Evolutionary conservation across 1,140 invertebrate species (phyloP).

Genomic region (Drosophila pallidifrons): DNA sequence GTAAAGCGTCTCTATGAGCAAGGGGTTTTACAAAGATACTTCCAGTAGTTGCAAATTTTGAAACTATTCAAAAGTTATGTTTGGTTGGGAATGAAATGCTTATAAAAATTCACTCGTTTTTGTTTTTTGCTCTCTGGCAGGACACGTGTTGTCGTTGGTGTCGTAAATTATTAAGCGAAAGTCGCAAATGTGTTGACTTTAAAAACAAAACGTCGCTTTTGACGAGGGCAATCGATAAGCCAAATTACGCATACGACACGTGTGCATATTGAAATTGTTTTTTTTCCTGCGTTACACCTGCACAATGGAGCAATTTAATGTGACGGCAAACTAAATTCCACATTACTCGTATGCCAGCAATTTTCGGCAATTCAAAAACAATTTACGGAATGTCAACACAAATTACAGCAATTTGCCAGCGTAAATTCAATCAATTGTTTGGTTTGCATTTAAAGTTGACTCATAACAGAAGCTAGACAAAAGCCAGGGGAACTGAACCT

Average conservation of each 20-base stretch:
- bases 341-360: conserved; percentile 45
- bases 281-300: conserved; percentile 41
- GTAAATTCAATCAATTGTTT: conserved; percentile 65
- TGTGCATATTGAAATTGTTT: conserved; percentile 45
- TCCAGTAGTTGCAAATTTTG: conserved; percentile 39
- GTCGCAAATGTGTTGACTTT: conserved; percentile 6
- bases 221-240: conserved; percentile 60
- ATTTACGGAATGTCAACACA: conserved; percentile 69
- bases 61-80: conserved; percentile 14
- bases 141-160: not conserved
- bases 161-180: not conserved
- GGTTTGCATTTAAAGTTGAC: conserved; percentile 25
- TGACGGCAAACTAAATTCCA: conserved; percentile 56
- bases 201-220: conserved; percentile 4
- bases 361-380: conserved; percentile 50
- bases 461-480: conserved; percentile 33
- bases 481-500: not conserved
- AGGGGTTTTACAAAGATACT: conserved; percentile 87
- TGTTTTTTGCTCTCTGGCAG: not conserved
- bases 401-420: conserved; percentile 66
- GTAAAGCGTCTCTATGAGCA: conserved; percentile 90
- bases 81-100: conserved; percentile 11
- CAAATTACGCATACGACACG: conserved; percentile 80
- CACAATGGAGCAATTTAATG: conserved; percentile 41
- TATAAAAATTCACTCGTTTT: not conserved